Conservation (phyloP, 2,113 vertebrate genomes). For the Smithornis capensis region DNA sequence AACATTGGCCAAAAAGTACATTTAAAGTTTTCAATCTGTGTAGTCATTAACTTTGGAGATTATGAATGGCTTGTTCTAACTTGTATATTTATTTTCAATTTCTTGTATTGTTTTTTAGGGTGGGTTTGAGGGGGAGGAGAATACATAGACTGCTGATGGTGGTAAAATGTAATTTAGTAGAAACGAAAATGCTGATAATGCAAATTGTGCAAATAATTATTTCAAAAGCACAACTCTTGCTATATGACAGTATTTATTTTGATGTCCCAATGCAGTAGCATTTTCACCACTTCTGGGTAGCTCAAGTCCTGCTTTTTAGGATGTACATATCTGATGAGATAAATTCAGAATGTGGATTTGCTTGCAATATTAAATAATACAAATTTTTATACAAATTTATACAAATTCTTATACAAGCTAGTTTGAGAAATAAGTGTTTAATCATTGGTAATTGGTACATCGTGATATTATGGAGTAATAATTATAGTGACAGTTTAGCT, state of each 20-base stretch:
- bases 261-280: rapidly evolving
- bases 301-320: background rate
- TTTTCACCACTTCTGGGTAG: background rate
- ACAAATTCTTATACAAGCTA: too few species aligned
- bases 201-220: background rate
- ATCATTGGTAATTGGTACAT: background rate
- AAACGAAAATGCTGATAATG: background rate
- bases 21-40: background rate
- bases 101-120: background rate
- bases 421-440: background rate
- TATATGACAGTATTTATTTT: background rate
- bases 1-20: background rate
- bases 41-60: background rate
- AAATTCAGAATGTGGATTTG: background rate
- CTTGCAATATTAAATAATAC: background rate
- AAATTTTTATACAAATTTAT: too few species aligned
- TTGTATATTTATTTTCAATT: background rate
- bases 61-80: background rate
- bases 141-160: background rate
- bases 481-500: background rate
- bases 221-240: background rate
- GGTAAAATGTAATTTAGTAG: background rate
- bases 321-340: background rate
- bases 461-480: background rate
- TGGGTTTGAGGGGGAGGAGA: rapidly evolving